A percentile compares a stretch with the other conserved stretches of the same genome.
Evolutionary conservation across 2,113 vertebrate genomes (phyloP).

Genomic region (Salvelinus alpinus): DNA sequence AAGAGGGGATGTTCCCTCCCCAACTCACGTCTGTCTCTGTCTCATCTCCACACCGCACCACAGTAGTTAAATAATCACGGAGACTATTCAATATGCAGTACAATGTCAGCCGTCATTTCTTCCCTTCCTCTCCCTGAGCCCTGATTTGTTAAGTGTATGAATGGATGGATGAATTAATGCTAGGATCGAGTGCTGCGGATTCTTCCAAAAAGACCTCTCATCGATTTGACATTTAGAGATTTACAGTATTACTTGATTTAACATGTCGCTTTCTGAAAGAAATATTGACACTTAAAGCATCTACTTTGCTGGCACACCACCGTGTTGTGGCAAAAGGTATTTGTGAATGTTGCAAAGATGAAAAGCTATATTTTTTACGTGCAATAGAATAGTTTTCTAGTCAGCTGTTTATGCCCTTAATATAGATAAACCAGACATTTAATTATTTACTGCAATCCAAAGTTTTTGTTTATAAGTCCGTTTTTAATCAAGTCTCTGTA

Average conservation of each 20-base stretch:
- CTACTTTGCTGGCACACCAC: neutral
- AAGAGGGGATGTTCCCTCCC: neutral
- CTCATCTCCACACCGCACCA: slow-evolving; percentile 1
- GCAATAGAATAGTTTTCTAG: slow-evolving; percentile 66
- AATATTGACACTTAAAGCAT: slow-evolving; percentile 31
- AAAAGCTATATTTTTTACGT: slow-evolving; percentile 66
- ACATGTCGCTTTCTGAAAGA: slow-evolving; percentile 33
- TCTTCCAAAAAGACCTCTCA: neutral
- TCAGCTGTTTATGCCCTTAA: slow-evolving; percentile 40
- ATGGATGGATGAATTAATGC: neutral
- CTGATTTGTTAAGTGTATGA: neutral
- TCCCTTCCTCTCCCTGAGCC: slow-evolving; percentile 1
- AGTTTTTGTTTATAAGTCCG: slow-evolving; percentile 40
- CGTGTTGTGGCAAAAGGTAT: slow-evolving; percentile 42
- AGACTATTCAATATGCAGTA: slow-evolving; percentile 39
- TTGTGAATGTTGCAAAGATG: slow-evolving; percentile 51
- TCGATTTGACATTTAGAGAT: neutral
- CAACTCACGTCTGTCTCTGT: slow-evolving; percentile 11
- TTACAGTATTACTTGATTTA: neutral
- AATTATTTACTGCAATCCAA: slow-evolving; percentile 44
- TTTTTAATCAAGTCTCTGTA: slow-evolving; percentile 35
- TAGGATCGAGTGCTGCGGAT: slow-evolving; percentile 4
- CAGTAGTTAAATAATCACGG: slow-evolving; percentile 19
- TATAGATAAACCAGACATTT: slow-evolving; percentile 42
- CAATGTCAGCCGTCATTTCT: slow-evolving; percentile 9